Conservation (phyloP, 53 echinoderm and acorn worm genomes). For the Antedon mediterranea region DNA sequence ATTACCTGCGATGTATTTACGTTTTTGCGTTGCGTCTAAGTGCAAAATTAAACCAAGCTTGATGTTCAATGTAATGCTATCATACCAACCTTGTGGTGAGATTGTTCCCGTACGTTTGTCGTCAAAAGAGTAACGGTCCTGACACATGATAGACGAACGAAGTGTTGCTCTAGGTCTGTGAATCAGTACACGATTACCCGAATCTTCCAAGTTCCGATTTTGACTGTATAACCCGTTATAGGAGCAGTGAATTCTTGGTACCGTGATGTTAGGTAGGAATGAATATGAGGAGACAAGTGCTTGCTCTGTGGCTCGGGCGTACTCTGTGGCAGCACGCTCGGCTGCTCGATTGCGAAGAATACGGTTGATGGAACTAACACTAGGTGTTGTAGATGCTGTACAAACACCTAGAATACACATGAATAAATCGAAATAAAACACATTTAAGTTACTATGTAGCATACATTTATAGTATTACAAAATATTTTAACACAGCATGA, state of each 20-base stretch:
- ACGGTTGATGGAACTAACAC: constrained; percentile 92
- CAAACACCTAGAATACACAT: constrained; percentile 61
- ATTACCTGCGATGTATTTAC: too few species aligned
- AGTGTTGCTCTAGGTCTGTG: background rate
- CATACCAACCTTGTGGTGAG: background rate
- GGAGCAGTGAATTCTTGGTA: background rate
- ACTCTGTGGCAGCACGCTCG: constrained; percentile 87
- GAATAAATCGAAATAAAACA: too few species aligned
- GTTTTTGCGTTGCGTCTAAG: too few species aligned
- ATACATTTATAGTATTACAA: too few species aligned
- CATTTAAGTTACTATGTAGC: too few species aligned
- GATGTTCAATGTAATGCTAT: too few species aligned
- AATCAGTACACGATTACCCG: background rate
- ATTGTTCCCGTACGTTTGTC: background rate
- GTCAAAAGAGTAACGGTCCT: background rate
- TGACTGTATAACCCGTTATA: background rate
- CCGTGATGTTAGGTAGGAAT: background rate
- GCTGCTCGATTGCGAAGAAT: constrained; percentile 94
- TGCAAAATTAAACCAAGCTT: too few species aligned
- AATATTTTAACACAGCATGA: too few species aligned
- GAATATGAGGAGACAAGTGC: constrained; percentile 59
- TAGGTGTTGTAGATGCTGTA: constrained; percentile 62
- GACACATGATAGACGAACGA: background rate
- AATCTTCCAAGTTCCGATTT: background rate
- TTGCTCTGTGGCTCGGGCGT: constrained; percentile 87